Percentiles rank a stretch among this genome's conserved stretches.
Conservation (phyloP, 1,140 invertebrate species). For the Bombyx mandarina region DNA sequence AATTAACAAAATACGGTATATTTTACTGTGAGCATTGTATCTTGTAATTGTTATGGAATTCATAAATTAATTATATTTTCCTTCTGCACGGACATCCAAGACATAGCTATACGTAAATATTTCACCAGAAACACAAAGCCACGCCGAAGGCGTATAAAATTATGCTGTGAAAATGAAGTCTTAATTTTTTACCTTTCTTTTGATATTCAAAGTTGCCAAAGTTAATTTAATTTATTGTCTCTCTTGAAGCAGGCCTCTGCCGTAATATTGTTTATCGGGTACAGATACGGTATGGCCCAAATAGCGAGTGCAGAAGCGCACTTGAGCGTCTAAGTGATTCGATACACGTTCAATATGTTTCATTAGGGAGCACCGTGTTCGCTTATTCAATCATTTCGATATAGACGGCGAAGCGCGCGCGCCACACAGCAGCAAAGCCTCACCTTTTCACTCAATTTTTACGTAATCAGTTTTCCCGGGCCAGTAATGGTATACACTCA, state of each 20-base stretch:
- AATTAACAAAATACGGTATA: too few species aligned
- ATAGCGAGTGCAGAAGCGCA: constrained; percentile 58
- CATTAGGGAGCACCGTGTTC: constrained; percentile 58
- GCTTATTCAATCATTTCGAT: constrained; percentile 65
- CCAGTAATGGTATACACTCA: constrained; percentile 50
- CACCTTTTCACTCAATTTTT: constrained; percentile 42
- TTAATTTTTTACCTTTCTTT: constrained; percentile 46
- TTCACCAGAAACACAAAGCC: constrained; percentile 43
- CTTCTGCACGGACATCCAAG: constrained; percentile 33
- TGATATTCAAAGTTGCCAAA: constrained; percentile 57
- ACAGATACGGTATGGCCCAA: constrained; percentile 54
- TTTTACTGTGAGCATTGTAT: constrained; percentile 4
- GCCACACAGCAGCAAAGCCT: constrained; percentile 23
- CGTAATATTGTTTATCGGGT: constrained; percentile 60
- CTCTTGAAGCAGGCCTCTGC: constrained; percentile 62
- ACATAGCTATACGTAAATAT: constrained; percentile 45
- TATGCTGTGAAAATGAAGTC: constrained; percentile 51
- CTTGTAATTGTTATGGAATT: constrained; percentile 47
- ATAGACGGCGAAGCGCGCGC: constrained; percentile 36
- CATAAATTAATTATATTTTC: constrained; percentile 57
- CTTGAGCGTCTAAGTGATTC: constrained; percentile 60
- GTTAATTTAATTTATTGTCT: constrained; percentile 67
- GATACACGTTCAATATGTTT: constrained; percentile 70
- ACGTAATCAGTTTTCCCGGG: constrained; percentile 60
- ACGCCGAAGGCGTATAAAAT: constrained; percentile 48